Evolutionary conservation across 2,888 invertebrate genomes (phyloP).

Genomic region (Acrobasis repandana): DNA sequence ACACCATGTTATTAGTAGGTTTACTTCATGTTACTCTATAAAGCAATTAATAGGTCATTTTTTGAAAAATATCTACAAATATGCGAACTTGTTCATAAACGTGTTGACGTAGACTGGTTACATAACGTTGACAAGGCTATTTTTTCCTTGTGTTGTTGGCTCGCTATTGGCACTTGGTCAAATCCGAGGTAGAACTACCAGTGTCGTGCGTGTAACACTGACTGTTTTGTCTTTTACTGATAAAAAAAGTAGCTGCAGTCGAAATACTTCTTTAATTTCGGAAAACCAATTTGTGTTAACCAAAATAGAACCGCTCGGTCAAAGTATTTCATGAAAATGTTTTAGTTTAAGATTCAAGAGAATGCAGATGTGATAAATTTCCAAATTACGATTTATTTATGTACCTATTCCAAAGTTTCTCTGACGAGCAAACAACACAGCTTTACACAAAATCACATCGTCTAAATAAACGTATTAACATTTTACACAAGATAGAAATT

Average conservation of each 20-base stretch:
- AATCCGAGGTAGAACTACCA: constrained; percentile 55
- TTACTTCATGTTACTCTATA: neutral
- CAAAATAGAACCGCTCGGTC: too few species aligned
- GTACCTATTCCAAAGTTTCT: neutral
- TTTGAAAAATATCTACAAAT: neutral
- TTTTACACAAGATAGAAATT: neutral
- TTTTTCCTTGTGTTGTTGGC: constrained; percentile 73
- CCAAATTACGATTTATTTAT: too few species aligned
- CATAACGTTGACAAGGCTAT: constrained; percentile 72
- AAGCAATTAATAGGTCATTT: neutral
- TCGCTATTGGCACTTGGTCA: constrained; percentile 68
- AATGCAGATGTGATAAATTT: neutral
- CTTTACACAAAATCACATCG: too few species aligned
- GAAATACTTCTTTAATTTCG: neutral
- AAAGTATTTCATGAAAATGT: too few species aligned
- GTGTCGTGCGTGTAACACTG: constrained; percentile 42
- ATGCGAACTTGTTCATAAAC: constrained; percentile 32
- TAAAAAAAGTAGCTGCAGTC: constrained; percentile 22
- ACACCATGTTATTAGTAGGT: neutral
- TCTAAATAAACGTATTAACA: too few species aligned
- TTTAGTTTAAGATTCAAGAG: too few species aligned
- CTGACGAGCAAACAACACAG: neutral
- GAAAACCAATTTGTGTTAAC: neutral
- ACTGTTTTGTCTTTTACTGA: constrained; percentile 25
- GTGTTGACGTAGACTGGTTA: constrained; percentile 45